phyloP scores from a whole-genome alignment of 2,797 vertebrate genomes.

The Simalia tracyae region DNA sequence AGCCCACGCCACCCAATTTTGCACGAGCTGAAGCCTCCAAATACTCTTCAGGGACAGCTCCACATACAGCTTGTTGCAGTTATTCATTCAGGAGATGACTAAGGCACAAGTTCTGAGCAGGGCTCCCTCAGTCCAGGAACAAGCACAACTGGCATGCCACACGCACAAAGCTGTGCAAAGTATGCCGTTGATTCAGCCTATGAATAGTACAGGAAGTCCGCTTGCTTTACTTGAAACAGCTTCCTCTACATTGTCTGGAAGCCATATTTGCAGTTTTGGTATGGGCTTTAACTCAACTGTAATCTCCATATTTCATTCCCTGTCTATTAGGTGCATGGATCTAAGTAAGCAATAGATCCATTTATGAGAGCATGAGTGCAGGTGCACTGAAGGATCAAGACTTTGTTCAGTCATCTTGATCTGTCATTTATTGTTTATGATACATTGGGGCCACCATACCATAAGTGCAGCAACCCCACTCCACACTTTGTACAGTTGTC shows the following conservation, averaged over 20 bases:
- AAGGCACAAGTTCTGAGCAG: not conserved
- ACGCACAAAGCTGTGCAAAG: not conserved
- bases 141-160: not conserved
- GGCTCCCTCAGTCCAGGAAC: not conserved
- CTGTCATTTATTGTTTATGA: not conserved
- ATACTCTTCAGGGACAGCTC: not conserved
- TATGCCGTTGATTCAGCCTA: not conserved
- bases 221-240: not conserved
- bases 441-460: not conserved
- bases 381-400: not conserved
- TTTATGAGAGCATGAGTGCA: not conserved
- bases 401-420: not conserved
- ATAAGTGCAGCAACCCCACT: not conserved
- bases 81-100: not conserved
- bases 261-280: not conserved
- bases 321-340: not conserved
- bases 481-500: not conserved
- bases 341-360: not conserved
- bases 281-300: not conserved
- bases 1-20: not conserved
- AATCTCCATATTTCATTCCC: not conserved
- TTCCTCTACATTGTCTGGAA: not conserved
- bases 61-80: not conserved
- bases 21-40: not conserved
- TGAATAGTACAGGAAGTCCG: not conserved